Percentiles rank a stretch among this genome's conserved stretches.
These are phyloP conservation scores for Oryzaephilus surinamensis DNA, from an alignment of 1,140 invertebrate genomes.

Conservation along the genomic window DNA sequence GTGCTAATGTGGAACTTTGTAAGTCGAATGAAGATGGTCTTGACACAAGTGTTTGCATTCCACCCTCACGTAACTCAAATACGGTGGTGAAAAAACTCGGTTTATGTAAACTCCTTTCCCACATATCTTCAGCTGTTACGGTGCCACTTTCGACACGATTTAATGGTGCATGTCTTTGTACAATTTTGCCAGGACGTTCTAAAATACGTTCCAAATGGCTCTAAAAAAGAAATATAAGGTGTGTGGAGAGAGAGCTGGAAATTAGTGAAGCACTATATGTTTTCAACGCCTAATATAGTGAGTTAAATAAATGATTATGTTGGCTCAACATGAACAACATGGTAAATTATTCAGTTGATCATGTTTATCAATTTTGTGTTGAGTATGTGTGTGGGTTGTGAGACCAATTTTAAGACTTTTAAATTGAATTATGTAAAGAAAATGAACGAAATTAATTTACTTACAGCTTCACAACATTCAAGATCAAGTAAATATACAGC, in stretches of 20 bases:
- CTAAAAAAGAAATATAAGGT: slow-evolving; percentile 39
- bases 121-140: slow-evolving; percentile 57
- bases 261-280: no score
- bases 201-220: slow-evolving; percentile 74
- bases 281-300: no score
- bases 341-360: no score
- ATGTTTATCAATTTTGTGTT: no score
- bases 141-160: slow-evolving; percentile 61
- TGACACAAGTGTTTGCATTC: slow-evolving; percentile 43
- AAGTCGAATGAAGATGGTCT: slow-evolving; percentile 44
- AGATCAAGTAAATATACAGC: slow-evolving; percentile 81
- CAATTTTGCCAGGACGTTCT: slow-evolving; percentile 54
- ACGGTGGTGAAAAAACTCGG: slow-evolving; percentile 61
- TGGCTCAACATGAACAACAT: no score
- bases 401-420: no score
- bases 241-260: background rate
- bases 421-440: background rate
- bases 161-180: slow-evolving; percentile 48
- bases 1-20: slow-evolving; percentile 48
- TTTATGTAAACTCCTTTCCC: slow-evolving; percentile 43
- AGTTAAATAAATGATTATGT: no score
- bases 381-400: no score
- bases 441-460: slow-evolving; percentile 24
- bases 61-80: slow-evolving; percentile 59
- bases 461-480: slow-evolving; percentile 76